These are phyloP conservation scores for Entomobrya multifasciata DNA, from an alignment of 2,888 invertebrate genomes.

Conservation along the genomic window DNA sequence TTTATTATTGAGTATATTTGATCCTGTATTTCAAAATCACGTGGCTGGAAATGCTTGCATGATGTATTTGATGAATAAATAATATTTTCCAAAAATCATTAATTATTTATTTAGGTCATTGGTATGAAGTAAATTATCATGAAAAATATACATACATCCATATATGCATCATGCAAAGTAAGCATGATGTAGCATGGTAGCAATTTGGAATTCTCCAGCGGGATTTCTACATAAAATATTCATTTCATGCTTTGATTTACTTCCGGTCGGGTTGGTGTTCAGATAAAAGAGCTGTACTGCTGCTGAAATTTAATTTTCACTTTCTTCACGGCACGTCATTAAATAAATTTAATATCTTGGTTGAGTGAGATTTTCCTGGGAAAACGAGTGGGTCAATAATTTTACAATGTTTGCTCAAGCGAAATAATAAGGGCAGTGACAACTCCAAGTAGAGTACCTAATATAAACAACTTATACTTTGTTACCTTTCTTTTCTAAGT, in stretches of 20 bases:
- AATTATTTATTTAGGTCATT: not conserved
- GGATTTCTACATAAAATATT: no score
- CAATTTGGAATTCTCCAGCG: no score
- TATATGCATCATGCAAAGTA: not conserved
- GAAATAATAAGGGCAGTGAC: not conserved
- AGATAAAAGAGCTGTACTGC: no score
- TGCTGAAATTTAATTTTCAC: no score
- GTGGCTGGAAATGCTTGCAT: no score
- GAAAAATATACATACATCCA: not conserved
- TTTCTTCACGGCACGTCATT: no score
- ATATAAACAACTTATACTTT: not conserved
- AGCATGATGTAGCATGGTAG: no score
- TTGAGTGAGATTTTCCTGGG: not conserved
- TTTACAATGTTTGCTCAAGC: not conserved
- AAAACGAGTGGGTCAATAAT: not conserved
- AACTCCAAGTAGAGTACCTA: not conserved
- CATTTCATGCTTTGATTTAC: no score
- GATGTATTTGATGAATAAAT: no score
- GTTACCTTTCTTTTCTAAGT: not conserved
- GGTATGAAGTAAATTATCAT: not conserved
- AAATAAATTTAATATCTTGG: not conserved
- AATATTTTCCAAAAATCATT: not conserved
- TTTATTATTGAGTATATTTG: no score
- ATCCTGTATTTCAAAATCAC: no score
- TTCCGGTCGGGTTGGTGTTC: no score